Evolutionary conservation across 2,888 invertebrate species (phyloP), one percentile per base, ranked within the genome.

Genomic region (Lissonota sp.): DNA sequence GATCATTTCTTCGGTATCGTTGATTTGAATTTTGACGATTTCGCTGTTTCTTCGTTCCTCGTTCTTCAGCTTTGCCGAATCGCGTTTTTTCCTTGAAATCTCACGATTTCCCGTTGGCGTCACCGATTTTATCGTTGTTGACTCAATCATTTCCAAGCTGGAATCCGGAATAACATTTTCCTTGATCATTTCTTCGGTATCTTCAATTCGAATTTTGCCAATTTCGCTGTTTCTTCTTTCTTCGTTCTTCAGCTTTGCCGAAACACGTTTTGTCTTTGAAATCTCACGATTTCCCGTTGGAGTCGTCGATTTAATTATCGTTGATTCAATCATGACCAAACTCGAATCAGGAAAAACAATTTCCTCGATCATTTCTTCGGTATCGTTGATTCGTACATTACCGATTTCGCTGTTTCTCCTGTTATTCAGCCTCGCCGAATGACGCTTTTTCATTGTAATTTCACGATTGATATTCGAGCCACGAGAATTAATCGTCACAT

Each of bases 401-500:
- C 58, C 44, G 63, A 72, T 44, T 63, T 73, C 26, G 46, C 72
- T 64, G n/a, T 46, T 67, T 44, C 26, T 58, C 37, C 44, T 10
- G 7, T 42, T 7, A 6, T 46, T 37, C 46, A 8, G 42, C 8
- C 14, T 58, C 39, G 39, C 14, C 0, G 26, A 55, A 46, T 58
- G 42, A 26, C n/a, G 39, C 6, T 4, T 44, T 16, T n/a, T 55
- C 10, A 26, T 57, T 0, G n/a, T 8, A 0, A 37, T 26, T 57
- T 37, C 55, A 14, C 37, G 49, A 37, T 49, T 40, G 58, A 2
- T 58, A 10, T n/a, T 12, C n/a, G 57, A 5, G 8, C 37, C n/a
- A 0, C 6, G 6, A 14, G 58, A 49, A 46, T 58, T 39, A 12
- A 42, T 44, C 10, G 14, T 4, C 0, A 12, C 4, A 39, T 58